Conservation (phyloP, 2,113 vertebrate genomes). For the Gavialis gangeticus region DNA sequence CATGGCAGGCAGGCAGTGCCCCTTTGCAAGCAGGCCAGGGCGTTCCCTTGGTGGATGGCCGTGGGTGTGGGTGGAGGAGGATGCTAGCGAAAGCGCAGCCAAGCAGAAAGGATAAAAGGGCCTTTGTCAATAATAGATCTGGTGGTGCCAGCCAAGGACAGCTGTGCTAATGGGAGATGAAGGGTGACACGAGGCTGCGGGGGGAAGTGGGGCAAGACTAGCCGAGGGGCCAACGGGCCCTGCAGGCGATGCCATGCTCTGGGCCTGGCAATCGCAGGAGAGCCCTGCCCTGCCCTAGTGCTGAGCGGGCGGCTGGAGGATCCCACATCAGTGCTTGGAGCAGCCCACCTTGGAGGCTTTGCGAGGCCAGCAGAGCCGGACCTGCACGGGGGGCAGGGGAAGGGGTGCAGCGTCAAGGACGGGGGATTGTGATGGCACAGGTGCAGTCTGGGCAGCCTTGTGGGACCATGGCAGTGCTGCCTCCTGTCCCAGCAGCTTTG, state of each 20-base stretch:
- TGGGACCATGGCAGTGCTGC: too few species aligned
- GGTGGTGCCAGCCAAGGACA: neutral
- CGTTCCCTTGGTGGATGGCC: too few species aligned
- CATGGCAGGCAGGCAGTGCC: neutral
- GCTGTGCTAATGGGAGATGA: neutral
- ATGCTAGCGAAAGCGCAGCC: neutral
- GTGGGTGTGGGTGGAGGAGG: too few species aligned
- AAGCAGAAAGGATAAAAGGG: neutral
- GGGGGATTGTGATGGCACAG: too few species aligned
- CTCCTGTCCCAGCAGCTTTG: too few species aligned
- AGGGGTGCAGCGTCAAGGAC: neutral
- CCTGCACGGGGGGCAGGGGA: accelerated
- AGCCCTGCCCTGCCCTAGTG: neutral
- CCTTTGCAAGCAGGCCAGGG: too few species aligned
- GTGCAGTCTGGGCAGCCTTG: neutral
- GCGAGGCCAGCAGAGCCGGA: neutral
- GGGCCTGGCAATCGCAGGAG: neutral
- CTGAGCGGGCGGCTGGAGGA: neutral
- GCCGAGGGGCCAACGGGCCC: neutral
- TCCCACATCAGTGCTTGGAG: neutral
- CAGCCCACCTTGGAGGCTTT: neutral
- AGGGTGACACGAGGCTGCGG: neutral
- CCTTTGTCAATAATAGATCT: neutral
- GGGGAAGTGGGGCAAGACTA: neutral
- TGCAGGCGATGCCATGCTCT: neutral